Conservation (phyloP, 35 echinoderm and acorn worm species). For the Stichopus chloronotus region DNA sequence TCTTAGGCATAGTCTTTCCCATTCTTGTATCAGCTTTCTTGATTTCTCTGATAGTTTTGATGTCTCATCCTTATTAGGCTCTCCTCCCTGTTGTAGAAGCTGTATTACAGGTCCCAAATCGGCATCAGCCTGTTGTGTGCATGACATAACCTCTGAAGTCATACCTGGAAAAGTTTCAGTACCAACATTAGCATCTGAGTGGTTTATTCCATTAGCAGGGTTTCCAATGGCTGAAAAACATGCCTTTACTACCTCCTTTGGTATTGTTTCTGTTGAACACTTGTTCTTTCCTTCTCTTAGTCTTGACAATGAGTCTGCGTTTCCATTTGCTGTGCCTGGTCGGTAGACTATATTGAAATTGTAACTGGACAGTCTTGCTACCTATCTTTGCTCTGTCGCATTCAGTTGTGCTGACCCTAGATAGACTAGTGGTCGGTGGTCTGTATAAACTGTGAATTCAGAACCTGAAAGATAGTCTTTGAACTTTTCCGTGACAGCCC, state of each 20-base stretch:
- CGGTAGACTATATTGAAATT: slow-evolving; percentile 65
- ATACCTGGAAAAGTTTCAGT: slow-evolving; percentile 29
- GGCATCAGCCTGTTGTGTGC: background rate
- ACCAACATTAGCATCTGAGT: background rate
- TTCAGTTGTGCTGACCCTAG: slow-evolving; percentile 52
- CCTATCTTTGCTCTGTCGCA: slow-evolving; percentile 56
- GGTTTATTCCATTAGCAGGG: background rate
- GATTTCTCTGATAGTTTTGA: background rate
- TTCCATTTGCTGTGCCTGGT: slow-evolving; percentile 56
- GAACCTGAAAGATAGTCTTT: too few species aligned
- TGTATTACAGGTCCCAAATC: slow-evolving; percentile 12
- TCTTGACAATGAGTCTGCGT: slow-evolving; percentile 69
- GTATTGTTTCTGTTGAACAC: background rate
- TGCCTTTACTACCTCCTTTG: background rate
- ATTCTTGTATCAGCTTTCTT: background rate
- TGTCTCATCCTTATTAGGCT: background rate
- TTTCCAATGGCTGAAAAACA: slow-evolving; percentile 1
- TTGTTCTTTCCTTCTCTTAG: background rate
- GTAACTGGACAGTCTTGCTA: slow-evolving; percentile 45
- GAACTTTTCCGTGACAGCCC: too few species aligned
- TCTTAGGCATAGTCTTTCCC: background rate
- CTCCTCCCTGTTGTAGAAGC: background rate
- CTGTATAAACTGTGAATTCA: too few species aligned
- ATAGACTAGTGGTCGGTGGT: slow-evolving; percentile 57
- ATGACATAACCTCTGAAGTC: background rate